Percentiles rank a stretch among this genome's conserved stretches.
Evolutionary conservation across 1,140 invertebrate genomes (phyloP).

Genomic region (Brachionus koreanus): DNA sequence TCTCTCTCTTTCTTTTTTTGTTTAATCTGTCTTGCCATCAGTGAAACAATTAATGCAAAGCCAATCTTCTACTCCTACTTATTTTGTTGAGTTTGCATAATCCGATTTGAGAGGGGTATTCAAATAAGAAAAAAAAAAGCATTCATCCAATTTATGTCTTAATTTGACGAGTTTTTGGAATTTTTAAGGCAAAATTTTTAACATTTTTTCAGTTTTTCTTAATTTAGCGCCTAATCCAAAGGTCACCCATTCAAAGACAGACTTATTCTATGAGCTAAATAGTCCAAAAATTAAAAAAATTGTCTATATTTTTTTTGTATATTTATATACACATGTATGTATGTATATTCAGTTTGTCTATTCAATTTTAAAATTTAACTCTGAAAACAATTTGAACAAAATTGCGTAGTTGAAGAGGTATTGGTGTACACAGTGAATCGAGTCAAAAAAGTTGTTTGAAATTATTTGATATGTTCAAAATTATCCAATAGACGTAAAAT

Average conservation of each 20-base stretch:
- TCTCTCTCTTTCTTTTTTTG: not conserved
- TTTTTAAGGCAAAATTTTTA: not conserved
- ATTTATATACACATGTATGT: too few relatives aligned
- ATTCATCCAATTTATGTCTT: not conserved
- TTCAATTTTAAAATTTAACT: not conserved
- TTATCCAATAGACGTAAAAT: not conserved
- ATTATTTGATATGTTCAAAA: not conserved
- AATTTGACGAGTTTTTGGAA: not conserved
- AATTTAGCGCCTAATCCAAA: slow-evolving; percentile 6
- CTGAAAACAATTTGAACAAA: not conserved
- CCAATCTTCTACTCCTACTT: slow-evolving; percentile 5
- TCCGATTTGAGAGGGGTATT: not conserved
- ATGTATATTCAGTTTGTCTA: not conserved
- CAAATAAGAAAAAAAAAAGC: not conserved
- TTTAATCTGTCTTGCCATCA: not conserved
- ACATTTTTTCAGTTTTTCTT: slow-evolving; percentile 3
- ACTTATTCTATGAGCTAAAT: not conserved
- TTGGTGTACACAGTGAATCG: not conserved
- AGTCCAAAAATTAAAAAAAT: not conserved
- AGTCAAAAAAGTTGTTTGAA: not conserved
- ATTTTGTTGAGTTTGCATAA: not conserved
- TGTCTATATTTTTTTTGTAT: not conserved
- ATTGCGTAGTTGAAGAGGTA: not conserved
- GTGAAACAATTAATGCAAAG: not conserved
- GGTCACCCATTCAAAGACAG: not conserved